Evolutionary conservation across 2,113 vertebrate genomes (phyloP), one percentile per base, ranked within the genome.

Genomic region (Brachypteracias leptosomus): DNA sequence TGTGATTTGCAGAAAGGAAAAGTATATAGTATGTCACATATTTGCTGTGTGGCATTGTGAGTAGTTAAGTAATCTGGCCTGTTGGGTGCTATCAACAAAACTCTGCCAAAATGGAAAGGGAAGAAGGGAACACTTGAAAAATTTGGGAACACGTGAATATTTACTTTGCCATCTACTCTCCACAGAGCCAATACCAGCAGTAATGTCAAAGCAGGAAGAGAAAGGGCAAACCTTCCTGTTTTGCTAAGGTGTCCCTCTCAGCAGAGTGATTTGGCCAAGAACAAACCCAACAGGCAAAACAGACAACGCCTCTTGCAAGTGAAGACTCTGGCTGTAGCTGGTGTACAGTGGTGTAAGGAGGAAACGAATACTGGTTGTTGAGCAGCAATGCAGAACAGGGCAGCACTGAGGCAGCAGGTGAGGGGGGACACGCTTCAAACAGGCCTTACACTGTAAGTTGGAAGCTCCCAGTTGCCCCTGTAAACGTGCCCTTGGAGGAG

Each of bases 1-100:
- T 95, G 95, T 97, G 96, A 97, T 87, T 95, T 81, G 89, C 83
- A 91, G 83, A 10, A 77, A 72, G 90, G 65, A 84, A 74, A 84
- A 93, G 77, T 55, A 74, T 81, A 62, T 49, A 44, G 49, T 35
- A 19, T 93, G 84, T 88, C 92, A 92, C 59, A 49, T 55, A 65
- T 95, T 91, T 87, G 95, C 89, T 94, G 65, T 63, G 73, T 2
- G 16, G 85, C 67, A 91, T 70, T 91, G 93, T 74, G 73, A 86
- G 63, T 11, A 57, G 84, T 86, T 89, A 68, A 93, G 87, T 84
- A 47, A 86, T 57, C 80, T 42, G 58, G 58, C 54, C 58, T 73
- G 57, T 40, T 86, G 88, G 83, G 66, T 84, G 78, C 70, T 85
- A 63, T 79, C 95, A 73, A 70, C 54, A 88, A 82, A 90, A 90